phyloP scores from a whole-genome alignment of 92 coral and sea anemone species.

The Ricordea florida region DNA sequence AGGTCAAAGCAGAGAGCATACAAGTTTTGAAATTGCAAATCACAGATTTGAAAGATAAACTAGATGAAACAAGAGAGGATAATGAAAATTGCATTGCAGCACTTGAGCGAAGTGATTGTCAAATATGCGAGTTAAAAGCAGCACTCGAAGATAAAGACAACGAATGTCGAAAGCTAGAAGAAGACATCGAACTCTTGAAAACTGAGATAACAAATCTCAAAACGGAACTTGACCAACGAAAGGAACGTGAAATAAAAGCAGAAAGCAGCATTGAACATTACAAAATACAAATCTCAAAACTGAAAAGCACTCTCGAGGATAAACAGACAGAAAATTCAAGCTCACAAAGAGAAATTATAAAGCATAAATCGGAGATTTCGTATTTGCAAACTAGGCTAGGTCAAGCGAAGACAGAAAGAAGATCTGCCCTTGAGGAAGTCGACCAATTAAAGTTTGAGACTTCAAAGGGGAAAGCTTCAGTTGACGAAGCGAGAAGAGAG shows the following conservation, averaged over 20 bases:
- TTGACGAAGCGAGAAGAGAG: neutral
- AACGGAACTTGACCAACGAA: neutral
- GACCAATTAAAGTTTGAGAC: neutral
- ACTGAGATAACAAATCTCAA: conserved; percentile 18
- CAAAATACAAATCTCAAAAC: neutral
- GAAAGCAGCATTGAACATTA: neutral
- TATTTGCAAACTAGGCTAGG: neutral
- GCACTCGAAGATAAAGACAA: conserved; percentile 19
- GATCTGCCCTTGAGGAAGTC: conserved; percentile 20
- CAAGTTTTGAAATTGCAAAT: neutral
- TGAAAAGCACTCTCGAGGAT: neutral
- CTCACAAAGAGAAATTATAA: neutral
- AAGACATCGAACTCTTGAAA: neutral
- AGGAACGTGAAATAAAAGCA: neutral
- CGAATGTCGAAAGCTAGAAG: too few species aligned
- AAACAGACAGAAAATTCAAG: neutral
- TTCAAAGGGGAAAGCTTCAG: neutral
- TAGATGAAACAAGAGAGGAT: neutral
- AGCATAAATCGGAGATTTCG: neutral
- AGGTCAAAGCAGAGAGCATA: neutral
- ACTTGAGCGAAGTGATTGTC: neutral
- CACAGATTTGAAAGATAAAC: neutral
- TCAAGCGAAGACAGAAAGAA: conserved; percentile 43
- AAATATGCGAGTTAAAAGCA: conserved; percentile 3
- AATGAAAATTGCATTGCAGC: neutral